Evolutionary conservation across 1,140 invertebrate genomes (phyloP).

Genomic region (Cherax quadricarinatus): DNA sequence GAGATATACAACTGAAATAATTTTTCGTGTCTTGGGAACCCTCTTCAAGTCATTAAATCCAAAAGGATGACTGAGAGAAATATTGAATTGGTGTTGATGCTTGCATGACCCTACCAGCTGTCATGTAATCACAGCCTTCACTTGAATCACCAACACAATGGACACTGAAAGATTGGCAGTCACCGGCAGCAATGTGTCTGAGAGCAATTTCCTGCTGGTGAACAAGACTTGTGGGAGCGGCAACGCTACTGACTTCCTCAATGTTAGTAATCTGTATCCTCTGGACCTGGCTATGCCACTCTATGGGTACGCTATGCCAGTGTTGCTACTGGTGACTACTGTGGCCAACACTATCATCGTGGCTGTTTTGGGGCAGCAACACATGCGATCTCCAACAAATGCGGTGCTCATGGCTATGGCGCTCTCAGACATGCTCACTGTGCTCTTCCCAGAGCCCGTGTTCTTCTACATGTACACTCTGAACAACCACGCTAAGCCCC

Average conservation of each 20-base stretch:
- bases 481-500: constrained; percentile 87
- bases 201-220: neutral
- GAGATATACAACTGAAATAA: too few relatives aligned
- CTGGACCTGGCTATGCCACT: constrained; percentile 82
- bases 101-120: too few relatives aligned
- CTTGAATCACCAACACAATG: neutral
- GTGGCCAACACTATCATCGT: constrained; percentile 92
- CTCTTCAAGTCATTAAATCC: too few relatives aligned
- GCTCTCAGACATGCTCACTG: constrained; percentile 93
- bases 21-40: too few relatives aligned
- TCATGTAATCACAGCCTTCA: too few relatives aligned
- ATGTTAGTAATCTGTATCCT: constrained; percentile 47
- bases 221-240: neutral
- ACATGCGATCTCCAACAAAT: constrained; percentile 85
- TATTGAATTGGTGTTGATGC: too few relatives aligned
- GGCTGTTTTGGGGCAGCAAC: constrained; percentile 82
- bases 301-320: constrained; percentile 89
- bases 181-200: neutral
- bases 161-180: neutral
- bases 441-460: constrained; percentile 89
- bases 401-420: constrained; percentile 89
- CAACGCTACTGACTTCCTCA: constrained; percentile 5
- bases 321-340: constrained; percentile 91
- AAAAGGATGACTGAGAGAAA: too few relatives aligned
- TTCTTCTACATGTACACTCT: constrained; percentile 94